These are phyloP conservation scores for Urocynchramus pylzowi DNA, from an alignment of 2,113 vertebrate genomes.

Conservation along the genomic window DNA sequence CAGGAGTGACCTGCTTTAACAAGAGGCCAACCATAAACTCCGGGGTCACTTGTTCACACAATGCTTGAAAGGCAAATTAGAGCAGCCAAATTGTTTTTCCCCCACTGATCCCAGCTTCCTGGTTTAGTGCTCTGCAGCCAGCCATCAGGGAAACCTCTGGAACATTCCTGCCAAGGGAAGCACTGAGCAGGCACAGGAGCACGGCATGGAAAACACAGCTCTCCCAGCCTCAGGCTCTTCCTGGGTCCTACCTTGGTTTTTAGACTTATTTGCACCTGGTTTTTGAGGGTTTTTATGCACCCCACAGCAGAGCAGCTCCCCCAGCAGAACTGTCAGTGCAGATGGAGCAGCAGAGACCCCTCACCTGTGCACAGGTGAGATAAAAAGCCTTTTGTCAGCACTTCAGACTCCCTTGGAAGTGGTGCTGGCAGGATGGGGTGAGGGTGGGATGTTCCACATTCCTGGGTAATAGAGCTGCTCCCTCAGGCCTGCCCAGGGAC, in stretches of 20 bases:
- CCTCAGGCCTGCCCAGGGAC: neutral
- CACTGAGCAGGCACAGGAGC: neutral
- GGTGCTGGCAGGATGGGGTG: neutral
- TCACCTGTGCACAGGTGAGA: neutral
- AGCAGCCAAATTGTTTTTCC: neutral
- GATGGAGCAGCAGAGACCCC: neutral
- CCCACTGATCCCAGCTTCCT: neutral
- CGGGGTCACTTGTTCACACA: neutral
- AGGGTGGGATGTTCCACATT: neutral
- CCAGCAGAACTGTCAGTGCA: neutral
- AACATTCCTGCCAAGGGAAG: neutral
- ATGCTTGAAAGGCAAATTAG: neutral
- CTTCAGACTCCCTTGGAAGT: neutral
- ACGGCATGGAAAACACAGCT: fast-evolving
- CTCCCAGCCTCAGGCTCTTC: neutral
- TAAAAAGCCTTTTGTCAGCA: neutral
- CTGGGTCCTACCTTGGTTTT: fast-evolving
- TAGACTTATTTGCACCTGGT: neutral
- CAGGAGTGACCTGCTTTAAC: neutral
- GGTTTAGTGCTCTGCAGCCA: neutral
- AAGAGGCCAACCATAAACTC: conserved; percentile 16
- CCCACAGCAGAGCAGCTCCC: neutral
- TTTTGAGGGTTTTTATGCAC: neutral
- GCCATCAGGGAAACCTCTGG: fast-evolving
- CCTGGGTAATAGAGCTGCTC: neutral